These are phyloP conservation scores for Sebastolobus altivelis DNA, from an alignment of 2,797 vertebrate genomes.

Conservation along the genomic window DNA sequence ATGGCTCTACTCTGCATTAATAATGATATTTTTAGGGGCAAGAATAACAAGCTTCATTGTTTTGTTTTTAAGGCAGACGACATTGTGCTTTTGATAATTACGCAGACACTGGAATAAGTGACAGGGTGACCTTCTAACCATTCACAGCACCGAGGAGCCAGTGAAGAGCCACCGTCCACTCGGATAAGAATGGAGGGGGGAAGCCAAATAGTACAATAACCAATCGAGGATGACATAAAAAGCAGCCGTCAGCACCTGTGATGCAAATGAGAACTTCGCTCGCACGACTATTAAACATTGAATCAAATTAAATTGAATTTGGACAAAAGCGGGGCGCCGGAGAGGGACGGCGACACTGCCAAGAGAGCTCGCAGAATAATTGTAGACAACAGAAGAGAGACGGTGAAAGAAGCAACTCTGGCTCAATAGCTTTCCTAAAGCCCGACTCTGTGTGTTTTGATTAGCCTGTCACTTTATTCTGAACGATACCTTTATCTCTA, in stretches of 20 bases:
- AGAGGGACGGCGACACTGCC: neutral
- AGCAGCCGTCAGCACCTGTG: conserved; percentile 37
- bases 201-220: conserved; percentile 26
- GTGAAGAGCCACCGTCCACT: conserved; percentile 30
- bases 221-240: conserved; percentile 24
- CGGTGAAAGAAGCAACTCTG: conserved; percentile 20
- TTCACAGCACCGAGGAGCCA: conserved; percentile 32
- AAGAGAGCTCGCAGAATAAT: conserved; percentile 34
- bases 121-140: conserved; percentile 48
- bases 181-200: conserved; percentile 21
- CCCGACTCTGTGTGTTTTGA: conserved; percentile 34
- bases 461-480: conserved; percentile 38
- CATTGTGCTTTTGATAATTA: conserved; percentile 28
- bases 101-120: conserved; percentile 7
- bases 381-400: conserved; percentile 34
- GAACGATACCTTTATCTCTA: conserved; percentile 37
- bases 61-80: neutral
- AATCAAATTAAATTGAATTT: conserved; percentile 46
- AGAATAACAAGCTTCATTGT: conserved; percentile 12
- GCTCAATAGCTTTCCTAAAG: conserved; percentile 23
- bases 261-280: conserved; percentile 50
- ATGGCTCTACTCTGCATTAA: conserved; percentile 19
- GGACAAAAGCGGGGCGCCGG: conserved; percentile 29
- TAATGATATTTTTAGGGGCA: neutral
- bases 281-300: conserved; percentile 41